Conservation (phyloP, 2,797 vertebrate genomes). For the Trichosurus vulpecula region DNA sequence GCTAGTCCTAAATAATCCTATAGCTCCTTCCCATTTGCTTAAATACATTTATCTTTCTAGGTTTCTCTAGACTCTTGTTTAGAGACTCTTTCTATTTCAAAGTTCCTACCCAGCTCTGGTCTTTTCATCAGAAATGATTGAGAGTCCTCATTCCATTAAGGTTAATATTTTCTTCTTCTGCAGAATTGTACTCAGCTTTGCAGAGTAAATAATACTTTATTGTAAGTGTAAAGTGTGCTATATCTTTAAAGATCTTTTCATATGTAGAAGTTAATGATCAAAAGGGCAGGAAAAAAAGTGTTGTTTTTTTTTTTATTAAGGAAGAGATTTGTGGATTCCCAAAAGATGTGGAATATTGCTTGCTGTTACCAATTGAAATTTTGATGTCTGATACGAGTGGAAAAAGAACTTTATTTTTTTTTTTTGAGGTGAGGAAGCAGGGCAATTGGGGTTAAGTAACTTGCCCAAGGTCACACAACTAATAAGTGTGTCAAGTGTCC, state of each 20-base stretch:
- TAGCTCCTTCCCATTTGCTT: neutral
- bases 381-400: neutral
- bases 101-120: neutral
- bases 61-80: neutral
- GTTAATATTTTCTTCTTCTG: neutral
- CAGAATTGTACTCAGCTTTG: neutral
- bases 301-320: neutral
- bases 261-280: neutral
- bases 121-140: neutral
- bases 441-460: too few species aligned
- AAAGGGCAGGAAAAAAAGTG: neutral
- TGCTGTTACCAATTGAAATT: neutral
- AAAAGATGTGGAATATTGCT: neutral
- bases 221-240: neutral
- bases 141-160: neutral
- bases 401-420: too few species aligned
- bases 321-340: neutral
- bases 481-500: too few species aligned
- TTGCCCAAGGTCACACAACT: too few species aligned
- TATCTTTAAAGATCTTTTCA: neutral
- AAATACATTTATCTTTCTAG: neutral
- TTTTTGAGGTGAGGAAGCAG: too few species aligned
- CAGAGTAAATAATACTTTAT: neutral
- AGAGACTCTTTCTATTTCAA: neutral
- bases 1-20: neutral